phyloP scores from a whole-genome alignment of 1,140 invertebrate species.

The Diorhabda sublineata region DNA sequence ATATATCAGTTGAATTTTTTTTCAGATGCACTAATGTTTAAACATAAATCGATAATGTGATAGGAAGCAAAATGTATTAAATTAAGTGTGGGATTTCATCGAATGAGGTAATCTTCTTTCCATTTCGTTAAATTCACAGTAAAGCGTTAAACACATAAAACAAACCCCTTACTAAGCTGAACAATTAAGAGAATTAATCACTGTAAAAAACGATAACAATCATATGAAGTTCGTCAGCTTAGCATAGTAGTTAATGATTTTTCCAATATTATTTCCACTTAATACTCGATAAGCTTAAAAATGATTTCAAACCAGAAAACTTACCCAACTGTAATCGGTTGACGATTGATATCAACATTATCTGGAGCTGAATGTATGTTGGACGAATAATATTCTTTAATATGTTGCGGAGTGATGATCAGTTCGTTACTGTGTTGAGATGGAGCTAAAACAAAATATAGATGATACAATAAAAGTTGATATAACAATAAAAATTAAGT shows the following conservation, averaged over 20 bases:
- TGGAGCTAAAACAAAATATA: constrained; percentile 44
- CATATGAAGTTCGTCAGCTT: background rate
- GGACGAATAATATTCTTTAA: constrained; percentile 48
- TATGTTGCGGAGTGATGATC: constrained; percentile 49
- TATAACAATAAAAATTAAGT: background rate
- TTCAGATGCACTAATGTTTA: too few relatives aligned
- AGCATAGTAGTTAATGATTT: background rate
- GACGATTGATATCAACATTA: constrained; percentile 82
- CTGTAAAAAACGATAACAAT: too few relatives aligned
- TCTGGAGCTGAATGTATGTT: constrained; percentile 52
- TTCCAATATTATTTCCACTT: background rate
- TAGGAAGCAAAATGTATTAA: too few relatives aligned
- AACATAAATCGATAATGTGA: too few relatives aligned
- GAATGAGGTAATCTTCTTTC: too few relatives aligned
- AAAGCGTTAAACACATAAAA: too few relatives aligned
- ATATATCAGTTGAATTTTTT: too few relatives aligned
- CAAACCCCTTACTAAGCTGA: too few relatives aligned
- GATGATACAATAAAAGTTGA: too few relatives aligned
- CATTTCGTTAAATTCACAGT: too few relatives aligned
- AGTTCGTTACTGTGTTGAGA: constrained; percentile 49
- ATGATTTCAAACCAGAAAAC: constrained; percentile 40
- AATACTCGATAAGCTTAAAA: background rate
- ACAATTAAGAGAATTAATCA: too few relatives aligned
- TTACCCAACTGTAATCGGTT: constrained; percentile 84
- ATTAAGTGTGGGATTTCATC: too few relatives aligned